Conservation (phyloP, 2,888 invertebrate species). For the Chaetoderma sp. region DNA sequence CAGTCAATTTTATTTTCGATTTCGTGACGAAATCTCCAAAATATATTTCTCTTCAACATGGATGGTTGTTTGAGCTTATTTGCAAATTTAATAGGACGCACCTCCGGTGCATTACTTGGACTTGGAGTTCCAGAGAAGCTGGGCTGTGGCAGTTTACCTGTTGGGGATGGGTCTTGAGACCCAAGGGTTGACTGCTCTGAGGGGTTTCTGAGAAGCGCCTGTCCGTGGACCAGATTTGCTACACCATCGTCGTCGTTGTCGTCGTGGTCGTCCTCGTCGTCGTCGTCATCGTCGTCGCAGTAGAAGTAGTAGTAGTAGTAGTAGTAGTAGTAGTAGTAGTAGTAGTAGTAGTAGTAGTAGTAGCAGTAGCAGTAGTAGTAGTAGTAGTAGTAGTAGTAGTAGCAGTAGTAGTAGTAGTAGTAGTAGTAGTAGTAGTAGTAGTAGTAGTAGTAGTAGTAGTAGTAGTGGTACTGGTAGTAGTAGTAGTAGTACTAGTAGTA, state of each 20-base stretch:
- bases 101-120: too few species aligned
- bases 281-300: conserved; percentile 23
- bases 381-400: background rate
- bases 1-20: too few species aligned
- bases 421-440: background rate
- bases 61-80: too few species aligned
- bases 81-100: too few species aligned
- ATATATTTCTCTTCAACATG: too few species aligned
- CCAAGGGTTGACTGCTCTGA: too few species aligned
- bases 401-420: background rate
- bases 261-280: conserved; percentile 25
- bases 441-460: background rate
- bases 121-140: background rate
- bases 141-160: background rate
- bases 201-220: too few species aligned
- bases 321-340: background rate
- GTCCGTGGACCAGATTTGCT: conserved; percentile 25
- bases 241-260: conserved; percentile 23
- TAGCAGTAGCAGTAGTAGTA: background rate
- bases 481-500: conserved; percentile 4
- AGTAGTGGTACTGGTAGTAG: background rate
- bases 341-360: background rate
- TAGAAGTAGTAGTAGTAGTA: too few species aligned
- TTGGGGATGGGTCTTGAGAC: conserved; percentile 11
- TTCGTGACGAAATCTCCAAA: too few species aligned